Conservation (phyloP, 2,888 invertebrate species). For the Mythimna loreyi region DNA sequence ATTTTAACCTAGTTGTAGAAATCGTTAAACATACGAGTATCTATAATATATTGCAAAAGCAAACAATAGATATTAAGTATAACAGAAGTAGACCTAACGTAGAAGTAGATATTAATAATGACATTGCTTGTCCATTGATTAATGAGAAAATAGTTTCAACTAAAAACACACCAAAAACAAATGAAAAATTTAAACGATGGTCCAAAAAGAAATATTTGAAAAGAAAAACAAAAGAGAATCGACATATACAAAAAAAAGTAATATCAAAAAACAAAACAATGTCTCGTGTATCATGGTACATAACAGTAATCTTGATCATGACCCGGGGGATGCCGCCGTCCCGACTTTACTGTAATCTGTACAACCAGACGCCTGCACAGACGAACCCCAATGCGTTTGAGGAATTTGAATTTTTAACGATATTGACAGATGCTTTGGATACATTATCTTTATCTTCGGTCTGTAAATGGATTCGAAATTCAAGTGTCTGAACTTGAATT, state of each 20-base stretch:
- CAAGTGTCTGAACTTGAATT: conserved; percentile 1
- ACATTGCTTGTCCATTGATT: not conserved
- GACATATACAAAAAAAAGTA: not conserved
- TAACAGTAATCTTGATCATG: conserved; percentile 52
- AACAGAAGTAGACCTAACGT: not conserved
- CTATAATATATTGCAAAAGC: not conserved
- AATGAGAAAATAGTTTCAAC: not conserved
- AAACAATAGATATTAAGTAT: not conserved
- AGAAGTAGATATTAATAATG: not conserved
- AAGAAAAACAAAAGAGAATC: not conserved
- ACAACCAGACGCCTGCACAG: conserved; percentile 54
- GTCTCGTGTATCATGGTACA: conserved; percentile 24
- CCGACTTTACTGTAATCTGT: conserved; percentile 56
- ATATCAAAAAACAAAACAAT: conserved; percentile 26
- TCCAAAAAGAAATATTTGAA: not conserved
- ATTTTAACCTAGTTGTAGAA: not conserved
- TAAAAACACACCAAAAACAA: not conserved
- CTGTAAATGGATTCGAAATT: too few species aligned
- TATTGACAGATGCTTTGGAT: conserved; percentile 30
- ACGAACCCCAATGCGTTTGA: conserved; percentile 43
- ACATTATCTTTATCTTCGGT: conserved; percentile 11
- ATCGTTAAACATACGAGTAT: not conserved
- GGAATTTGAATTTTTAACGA: conserved; percentile 44
- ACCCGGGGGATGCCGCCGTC: conserved; percentile 50
- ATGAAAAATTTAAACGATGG: conserved; percentile 3